Base-by-base conservation (phyloP, 2,888 invertebrate genomes). In the Agonopterix alstromeriana region DNA sequence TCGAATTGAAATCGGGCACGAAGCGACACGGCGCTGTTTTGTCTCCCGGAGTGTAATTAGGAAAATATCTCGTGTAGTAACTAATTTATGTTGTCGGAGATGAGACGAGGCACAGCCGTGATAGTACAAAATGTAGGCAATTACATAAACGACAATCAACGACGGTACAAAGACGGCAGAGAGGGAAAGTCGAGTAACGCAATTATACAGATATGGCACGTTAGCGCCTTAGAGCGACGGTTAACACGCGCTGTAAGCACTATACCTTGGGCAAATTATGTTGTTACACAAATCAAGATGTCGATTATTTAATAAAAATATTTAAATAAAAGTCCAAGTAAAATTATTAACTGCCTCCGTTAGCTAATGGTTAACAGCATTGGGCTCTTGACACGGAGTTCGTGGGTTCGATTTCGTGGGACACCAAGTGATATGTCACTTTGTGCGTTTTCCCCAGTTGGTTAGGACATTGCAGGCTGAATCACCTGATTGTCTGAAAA, bases 61-160 rank as follows among this genome's bases (percentile, higher is more conserved):
- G 72, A 73, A 76, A 79, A 79, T 77, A 80, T 78, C 76, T 75
- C 70, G 68, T 58, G 63, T 65, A 60, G 64, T 55, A 66, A 68
- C 75, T 76, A 78, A 81, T 80, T 73, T 73, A 70, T 60, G 64
- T 70, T 60, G 62, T 64, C 62, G 41, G 58, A 68, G 67, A 73
- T 55, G 65, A 63, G 65, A 58, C 52, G 49, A 50, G 56, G 62
- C 57, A 53, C 58, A 58, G 61, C 62, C 67, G 69, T 65, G 75
- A 68, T 72, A 67, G 65, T 67, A 67, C 70, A 71, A 74, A 80
- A 70, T 70, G 70, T 73, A 63, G 72, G 77, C 79, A 87, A 86
- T 88, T 85, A 87, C 67, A 78, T 78, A 80, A 85, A 82, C 70
- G 84, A 82, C 81, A 82, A 82, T 83, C 82, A 80, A 77, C 74